Conservation (phyloP, 1,140 invertebrate genomes). For the Stratiolaelaps scimitus region DNA sequence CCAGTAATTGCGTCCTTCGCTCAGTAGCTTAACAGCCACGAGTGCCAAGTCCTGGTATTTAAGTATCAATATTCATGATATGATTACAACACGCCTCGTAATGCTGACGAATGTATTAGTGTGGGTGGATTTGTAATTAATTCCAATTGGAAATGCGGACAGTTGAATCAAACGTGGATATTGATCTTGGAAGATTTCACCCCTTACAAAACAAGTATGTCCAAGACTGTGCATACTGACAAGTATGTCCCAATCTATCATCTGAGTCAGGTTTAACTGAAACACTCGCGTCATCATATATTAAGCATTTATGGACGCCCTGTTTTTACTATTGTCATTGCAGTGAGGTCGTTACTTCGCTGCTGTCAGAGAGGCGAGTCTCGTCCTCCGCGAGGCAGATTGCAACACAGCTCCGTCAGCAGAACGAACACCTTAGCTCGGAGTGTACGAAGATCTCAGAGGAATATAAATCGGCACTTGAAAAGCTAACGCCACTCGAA, state of each 20-base stretch:
- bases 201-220: neutral
- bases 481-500: neutral
- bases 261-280: neutral
- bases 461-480: neutral
- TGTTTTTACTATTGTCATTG: neutral
- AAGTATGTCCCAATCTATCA: neutral
- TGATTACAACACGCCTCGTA: no score
- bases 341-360: conserved; percentile 20
- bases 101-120: no score
- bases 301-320: neutral
- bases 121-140: no score
- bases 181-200: neutral
- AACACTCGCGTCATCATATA: neutral
- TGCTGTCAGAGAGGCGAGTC: neutral
- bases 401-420: neutral
- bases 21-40: no score
- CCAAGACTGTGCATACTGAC: neutral
- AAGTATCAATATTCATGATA: no score
- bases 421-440: conserved; percentile 16
- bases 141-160: no score
- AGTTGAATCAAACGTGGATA: no score
- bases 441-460: conserved; percentile 13
- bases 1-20: no score
- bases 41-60: no score
- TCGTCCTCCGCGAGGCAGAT: conserved; percentile 8